These are phyloP conservation scores for Pyrgilauda ruficollis DNA, from an alignment of 2,113 vertebrate genomes.

Conservation along the genomic window DNA sequence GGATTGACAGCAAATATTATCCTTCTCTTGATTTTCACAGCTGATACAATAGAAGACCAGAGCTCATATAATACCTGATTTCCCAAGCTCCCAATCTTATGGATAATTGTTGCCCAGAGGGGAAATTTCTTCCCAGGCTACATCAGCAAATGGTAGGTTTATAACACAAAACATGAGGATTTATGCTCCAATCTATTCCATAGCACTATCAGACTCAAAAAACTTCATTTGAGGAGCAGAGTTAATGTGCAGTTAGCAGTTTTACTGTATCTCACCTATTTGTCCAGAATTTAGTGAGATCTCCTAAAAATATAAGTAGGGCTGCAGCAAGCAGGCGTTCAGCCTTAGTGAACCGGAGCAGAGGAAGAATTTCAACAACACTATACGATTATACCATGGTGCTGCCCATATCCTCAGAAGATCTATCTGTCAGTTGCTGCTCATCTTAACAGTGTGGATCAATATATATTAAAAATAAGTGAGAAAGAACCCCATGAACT, in stretches of 20 bases:
- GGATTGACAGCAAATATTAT: constrained; percentile 44
- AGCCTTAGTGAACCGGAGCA: background rate
- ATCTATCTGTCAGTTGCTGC: background rate
- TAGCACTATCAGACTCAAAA: background rate
- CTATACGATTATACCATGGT: background rate
- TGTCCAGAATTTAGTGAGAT: constrained; percentile 41
- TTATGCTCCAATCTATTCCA: constrained; percentile 46
- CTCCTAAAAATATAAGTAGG: constrained; percentile 11
- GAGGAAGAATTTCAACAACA: background rate
- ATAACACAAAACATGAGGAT: constrained; percentile 53
- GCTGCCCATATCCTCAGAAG: background rate
- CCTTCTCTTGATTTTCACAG: constrained; percentile 50
- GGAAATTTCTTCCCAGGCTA: constrained; percentile 50
- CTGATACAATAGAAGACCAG: constrained; percentile 31
- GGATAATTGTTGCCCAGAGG: constrained; percentile 57
- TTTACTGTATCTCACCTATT: constrained; percentile 42
- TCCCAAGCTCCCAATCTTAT: constrained; percentile 30
- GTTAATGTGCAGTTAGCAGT: constrained; percentile 51
- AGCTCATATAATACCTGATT: constrained; percentile 52
- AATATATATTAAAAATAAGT: constrained; percentile 16
- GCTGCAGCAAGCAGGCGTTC: background rate
- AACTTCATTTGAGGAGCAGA: constrained; percentile 39
- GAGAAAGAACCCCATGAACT: background rate
- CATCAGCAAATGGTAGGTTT: constrained; percentile 44
- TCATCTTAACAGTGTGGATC: background rate